Conservation (phyloP, 2,888 invertebrate genomes). For the Netelia melanura region DNA sequence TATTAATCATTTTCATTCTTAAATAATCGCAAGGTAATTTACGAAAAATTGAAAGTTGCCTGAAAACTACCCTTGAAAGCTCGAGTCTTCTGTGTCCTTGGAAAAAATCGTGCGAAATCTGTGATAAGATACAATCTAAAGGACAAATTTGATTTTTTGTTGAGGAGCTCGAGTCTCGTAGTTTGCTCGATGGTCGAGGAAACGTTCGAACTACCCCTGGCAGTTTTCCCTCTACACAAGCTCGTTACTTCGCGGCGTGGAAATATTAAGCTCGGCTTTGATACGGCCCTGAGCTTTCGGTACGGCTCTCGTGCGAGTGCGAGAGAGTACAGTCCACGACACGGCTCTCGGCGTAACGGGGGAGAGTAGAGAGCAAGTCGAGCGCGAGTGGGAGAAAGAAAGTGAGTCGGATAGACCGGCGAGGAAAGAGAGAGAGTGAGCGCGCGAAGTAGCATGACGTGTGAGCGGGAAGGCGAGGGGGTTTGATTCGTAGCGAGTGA, state of each 20-base stretch:
- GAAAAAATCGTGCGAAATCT: no score
- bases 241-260: neutral
- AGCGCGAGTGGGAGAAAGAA: slow-evolving; percentile 11
- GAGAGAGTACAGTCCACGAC: slow-evolving; percentile 57
- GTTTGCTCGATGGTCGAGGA: neutral
- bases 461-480: no score
- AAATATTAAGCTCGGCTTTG: neutral
- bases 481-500: neutral
- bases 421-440: slow-evolving; percentile 25
- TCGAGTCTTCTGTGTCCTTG: no score
- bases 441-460: no score
- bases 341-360: slow-evolving; percentile 22
- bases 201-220: neutral
- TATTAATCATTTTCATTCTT: no score
- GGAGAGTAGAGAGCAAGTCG: neutral
- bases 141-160: no score
- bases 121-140: no score
- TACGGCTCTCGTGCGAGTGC: slow-evolving; percentile 49
- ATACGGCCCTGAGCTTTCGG: slow-evolving; percentile 67
- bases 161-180: no score
- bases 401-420: slow-evolving; percentile 41
- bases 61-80: no score
- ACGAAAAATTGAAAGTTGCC: no score
- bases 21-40: no score
- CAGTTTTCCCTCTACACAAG: neutral